Base-by-base conservation (phyloP, 2,888 invertebrate species). In the Boloria selene region DNA sequence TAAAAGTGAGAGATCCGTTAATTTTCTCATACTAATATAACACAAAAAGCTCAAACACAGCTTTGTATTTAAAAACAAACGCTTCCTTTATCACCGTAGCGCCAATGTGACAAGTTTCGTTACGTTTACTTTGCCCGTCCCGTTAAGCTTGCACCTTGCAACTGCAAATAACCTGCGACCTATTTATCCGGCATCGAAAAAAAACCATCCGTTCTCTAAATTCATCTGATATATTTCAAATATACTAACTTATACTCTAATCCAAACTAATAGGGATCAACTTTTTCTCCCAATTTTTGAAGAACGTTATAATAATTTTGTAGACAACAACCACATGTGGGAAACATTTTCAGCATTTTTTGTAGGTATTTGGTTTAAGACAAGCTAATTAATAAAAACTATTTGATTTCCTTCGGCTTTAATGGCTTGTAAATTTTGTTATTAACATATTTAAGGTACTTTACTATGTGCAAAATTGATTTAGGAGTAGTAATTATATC, bases 161-260 rank as follows among this genome's bases (percentile, higher is more conserved):
- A 80, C 83, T 80, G 83, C 85, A 88, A 88, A 88, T 90, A 91
- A 91, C 91, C 90, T 91, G 90, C 89, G 90, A 90, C 90, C 90
- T 89, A 86, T 85, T 87, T 88, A 87, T 87, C 86, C 86, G 83
- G 85, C 76, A 71, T 67, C 69, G 73, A 81, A 83, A 87, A n/a
- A 87, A 90, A 88, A 78, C 73, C 31, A 75, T 78, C 74, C 73
- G 67, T 73, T 65, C 68, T 69, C 76, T 77, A 74, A 18, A 53
- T 18, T 2, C 17, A 38, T 18, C 10, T 59, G 13, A 0, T 45
- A 60, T 65, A 38, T 14, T 26, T 22, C 3, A 13, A 16, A 13
- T 13, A 14, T 58, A 6, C 67, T 3, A 78, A 59, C 71, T 62
- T 73, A 6, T 51, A 61, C 69, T 61, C 65, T 77, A 70, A 54